Evolutionary conservation across 1,140 invertebrate genomes (phyloP).

Genomic region (Oryctes rhinoceros): DNA sequence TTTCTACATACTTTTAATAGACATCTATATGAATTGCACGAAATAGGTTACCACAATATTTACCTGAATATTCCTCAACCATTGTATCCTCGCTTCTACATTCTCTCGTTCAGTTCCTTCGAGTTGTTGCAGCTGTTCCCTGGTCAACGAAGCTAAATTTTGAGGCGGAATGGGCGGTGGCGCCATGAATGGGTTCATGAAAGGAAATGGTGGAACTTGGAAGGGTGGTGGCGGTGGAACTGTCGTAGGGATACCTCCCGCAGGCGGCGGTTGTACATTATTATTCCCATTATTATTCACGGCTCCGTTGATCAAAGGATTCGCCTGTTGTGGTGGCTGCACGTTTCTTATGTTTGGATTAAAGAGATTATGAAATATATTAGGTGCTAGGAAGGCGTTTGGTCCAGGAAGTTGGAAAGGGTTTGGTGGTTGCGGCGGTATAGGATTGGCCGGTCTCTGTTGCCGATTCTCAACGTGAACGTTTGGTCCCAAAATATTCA

Average conservation of each 20-base stretch:
- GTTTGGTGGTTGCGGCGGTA: constrained; percentile 54
- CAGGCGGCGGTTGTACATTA: constrained; percentile 43
- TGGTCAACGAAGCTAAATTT: constrained; percentile 76
- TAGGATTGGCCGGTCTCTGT: constrained; percentile 47
- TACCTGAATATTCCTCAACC: constrained; percentile 83
- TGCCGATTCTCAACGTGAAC: constrained; percentile 56
- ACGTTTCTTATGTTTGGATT: constrained; percentile 45
- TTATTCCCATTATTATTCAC: constrained; percentile 46
- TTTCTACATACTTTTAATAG: no score
- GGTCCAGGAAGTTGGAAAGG: constrained; percentile 40
- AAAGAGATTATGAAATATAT: constrained; percentile 51
- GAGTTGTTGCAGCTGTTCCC: constrained; percentile 86
- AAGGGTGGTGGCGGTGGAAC: constrained; percentile 63
- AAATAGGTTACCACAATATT: constrained; percentile 15
- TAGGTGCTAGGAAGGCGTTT: constrained; percentile 49
- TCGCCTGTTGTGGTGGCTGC: constrained; percentile 30
- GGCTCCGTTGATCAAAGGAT: constrained; percentile 38
- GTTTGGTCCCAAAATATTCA: constrained; percentile 84
- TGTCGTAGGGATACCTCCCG: not conserved
- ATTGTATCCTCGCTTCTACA: constrained; percentile 88
- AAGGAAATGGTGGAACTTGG: constrained; percentile 64
- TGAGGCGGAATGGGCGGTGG: constrained; percentile 81
- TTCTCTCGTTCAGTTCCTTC: constrained; percentile 88
- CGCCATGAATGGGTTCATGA: constrained; percentile 64
- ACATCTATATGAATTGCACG: no score